A percentile compares a stretch with the other conserved stretches of the same genome.
phyloP scores from a whole-genome alignment of 1,140 invertebrate species.

The Melanaphis sacchari region DNA sequence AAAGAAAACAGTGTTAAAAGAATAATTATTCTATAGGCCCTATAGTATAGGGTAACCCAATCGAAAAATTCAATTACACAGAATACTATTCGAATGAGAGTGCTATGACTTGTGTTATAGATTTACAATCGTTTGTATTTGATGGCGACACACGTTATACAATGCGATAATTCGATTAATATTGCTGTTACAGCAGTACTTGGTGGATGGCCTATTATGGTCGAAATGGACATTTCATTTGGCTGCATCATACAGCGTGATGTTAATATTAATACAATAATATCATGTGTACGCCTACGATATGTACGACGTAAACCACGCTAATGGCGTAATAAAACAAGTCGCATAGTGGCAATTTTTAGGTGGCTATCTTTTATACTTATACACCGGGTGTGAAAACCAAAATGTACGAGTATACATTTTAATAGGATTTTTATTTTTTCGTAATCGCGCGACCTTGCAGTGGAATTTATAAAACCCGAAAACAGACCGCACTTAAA shows the following conservation, averaged over 20 bases:
- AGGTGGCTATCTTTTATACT: background rate
- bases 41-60: background rate
- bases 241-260: background rate
- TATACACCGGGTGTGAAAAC: constrained; percentile 23
- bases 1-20: no score
- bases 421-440: constrained; percentile 17
- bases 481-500: constrained; percentile 42
- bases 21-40: no score
- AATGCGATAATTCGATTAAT: background rate
- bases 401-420: background rate
- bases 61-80: background rate
- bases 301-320: no score
- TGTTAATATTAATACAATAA: background rate
- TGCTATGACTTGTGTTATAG: background rate
- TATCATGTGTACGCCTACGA: background rate
- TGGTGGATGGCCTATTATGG: background rate
- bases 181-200: background rate
- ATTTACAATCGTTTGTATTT: background rate
- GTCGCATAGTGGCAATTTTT: background rate
- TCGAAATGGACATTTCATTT: background rate
- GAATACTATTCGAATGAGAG: background rate
- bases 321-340: constrained; percentile 42
- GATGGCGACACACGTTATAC: background rate
- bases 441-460: background rate
- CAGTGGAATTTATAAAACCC: constrained; percentile 25